Conservation (phyloP, 2,113 vertebrate species). For the Clupea harengus region DNA sequence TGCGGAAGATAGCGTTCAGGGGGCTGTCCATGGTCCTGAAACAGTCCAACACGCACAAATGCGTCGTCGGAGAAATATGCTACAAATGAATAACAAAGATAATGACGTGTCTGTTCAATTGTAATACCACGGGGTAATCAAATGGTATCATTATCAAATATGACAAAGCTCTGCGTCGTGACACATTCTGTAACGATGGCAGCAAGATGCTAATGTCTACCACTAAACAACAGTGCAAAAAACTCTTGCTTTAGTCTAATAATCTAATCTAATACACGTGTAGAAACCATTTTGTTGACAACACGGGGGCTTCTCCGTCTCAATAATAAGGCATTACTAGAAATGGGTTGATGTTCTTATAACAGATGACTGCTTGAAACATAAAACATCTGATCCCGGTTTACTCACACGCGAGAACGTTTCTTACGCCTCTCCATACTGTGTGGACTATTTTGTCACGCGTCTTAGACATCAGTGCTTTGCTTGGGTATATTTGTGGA, state of each 20-base stretch:
- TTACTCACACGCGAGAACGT: not conserved
- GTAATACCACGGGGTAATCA: not conserved
- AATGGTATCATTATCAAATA: not conserved
- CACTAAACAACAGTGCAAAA: not conserved
- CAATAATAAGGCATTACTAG: not conserved
- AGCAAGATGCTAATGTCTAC: not conserved
- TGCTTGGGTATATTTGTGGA: not conserved
- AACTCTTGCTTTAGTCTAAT: not conserved
- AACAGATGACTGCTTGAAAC: not conserved
- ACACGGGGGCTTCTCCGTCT: not conserved
- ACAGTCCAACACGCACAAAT: not conserved
- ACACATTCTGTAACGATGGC: not conserved
- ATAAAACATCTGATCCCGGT: not conserved
- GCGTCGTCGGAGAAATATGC: not conserved
- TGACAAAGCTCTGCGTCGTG: not conserved
- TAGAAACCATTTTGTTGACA: not conserved
- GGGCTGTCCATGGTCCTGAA: slow-evolving; percentile 57
- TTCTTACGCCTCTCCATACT: not conserved
- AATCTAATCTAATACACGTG: not conserved
- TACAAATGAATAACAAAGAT: not conserved
- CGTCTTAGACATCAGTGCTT: not conserved
- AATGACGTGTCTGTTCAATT: not conserved
- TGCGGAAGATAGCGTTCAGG: not conserved
- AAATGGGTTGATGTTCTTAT: not conserved
- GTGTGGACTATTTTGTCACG: slow-evolving; percentile 19